These are phyloP conservation scores for Dexiosoma caninum DNA, from an alignment of 2,888 invertebrate species.

Conservation along the genomic window DNA sequence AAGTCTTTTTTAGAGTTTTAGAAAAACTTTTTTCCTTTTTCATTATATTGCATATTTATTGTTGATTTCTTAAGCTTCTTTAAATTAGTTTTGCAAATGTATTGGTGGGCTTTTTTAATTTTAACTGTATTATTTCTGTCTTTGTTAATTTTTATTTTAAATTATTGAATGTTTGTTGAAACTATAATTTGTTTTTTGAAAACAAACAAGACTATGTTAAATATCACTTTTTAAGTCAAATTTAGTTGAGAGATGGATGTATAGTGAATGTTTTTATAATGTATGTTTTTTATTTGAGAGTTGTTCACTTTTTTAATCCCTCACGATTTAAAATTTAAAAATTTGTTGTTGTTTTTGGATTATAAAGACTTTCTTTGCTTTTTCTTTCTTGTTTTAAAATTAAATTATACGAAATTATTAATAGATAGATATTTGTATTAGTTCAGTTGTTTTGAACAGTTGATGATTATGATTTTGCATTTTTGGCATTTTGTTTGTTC, in stretches of 20 bases:
- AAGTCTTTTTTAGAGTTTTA: constrained; percentile 51
- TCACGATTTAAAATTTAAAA: not conserved
- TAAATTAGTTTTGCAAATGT: constrained; percentile 50
- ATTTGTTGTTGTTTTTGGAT: constrained; percentile 42
- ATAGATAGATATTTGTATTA: constrained; percentile 32
- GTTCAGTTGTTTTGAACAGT: not conserved
- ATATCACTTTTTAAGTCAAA: constrained; percentile 46
- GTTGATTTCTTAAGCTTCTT: constrained; percentile 49
- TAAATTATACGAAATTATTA: constrained; percentile 56
- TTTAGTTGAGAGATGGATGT: constrained; percentile 8
- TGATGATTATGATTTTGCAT: constrained; percentile 64
- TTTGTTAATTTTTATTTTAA: constrained; percentile 19
- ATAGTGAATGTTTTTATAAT: not conserved
- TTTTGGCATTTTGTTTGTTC: constrained; percentile 64
- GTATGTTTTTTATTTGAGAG: not conserved
- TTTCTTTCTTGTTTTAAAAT: constrained; percentile 38
- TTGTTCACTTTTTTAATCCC: not conserved
- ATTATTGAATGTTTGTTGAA: not conserved
- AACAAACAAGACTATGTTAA: constrained; percentile 43
- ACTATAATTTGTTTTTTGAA: constrained; percentile 33
- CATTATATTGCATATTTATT: constrained; percentile 50
- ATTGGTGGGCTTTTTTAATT: constrained; percentile 54
- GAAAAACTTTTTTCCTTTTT: constrained; percentile 29
- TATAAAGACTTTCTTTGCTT: constrained; percentile 51
- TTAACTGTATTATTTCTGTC: constrained; percentile 1